Percentiles rank a stretch among this genome's conserved stretches.
Conservation (phyloP, 2,888 invertebrate species). For the Leistus spinibarbis region DNA sequence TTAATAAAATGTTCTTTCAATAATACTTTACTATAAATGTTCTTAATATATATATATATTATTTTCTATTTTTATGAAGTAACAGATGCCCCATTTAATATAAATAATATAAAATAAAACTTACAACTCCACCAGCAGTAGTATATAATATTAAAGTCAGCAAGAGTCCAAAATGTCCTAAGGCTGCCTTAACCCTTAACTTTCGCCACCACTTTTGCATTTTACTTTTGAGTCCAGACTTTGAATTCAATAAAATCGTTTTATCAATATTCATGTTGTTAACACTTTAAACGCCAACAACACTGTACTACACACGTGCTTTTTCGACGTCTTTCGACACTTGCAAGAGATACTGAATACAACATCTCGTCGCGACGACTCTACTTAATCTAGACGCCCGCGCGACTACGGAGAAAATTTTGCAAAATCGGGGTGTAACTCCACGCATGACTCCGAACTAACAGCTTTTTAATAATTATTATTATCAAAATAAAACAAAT, state of each 20-base stretch:
- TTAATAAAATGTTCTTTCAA: too few species aligned
- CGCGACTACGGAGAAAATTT: not conserved
- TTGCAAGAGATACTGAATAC: not conserved
- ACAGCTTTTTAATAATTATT: too few species aligned
- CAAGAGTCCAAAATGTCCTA: slow-evolving; percentile 76
- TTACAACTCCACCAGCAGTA: slow-evolving; percentile 79
- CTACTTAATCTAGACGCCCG: slow-evolving; percentile 18
- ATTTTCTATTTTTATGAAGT: not conserved
- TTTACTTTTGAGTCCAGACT: slow-evolving; percentile 47
- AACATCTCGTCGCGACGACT: slow-evolving; percentile 29
- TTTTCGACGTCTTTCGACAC: not conserved
- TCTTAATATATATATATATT: too few species aligned
- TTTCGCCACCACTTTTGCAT: slow-evolving; percentile 59
- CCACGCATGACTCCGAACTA: not conserved
- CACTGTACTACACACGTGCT: not conserved
- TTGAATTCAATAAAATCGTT: slow-evolving; percentile 11
- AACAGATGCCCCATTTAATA: too few species aligned
- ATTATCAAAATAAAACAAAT: too few species aligned
- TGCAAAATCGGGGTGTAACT: not conserved
- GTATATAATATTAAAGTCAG: slow-evolving; percentile 79
- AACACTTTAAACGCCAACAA: not conserved
- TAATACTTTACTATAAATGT: too few species aligned
- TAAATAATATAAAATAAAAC: slow-evolving; percentile 48
- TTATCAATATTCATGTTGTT: slow-evolving; percentile 33
- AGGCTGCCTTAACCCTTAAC: slow-evolving; percentile 68